Conservation (phyloP, 2,888 invertebrate species). For the Aphodius sticticus region DNA sequence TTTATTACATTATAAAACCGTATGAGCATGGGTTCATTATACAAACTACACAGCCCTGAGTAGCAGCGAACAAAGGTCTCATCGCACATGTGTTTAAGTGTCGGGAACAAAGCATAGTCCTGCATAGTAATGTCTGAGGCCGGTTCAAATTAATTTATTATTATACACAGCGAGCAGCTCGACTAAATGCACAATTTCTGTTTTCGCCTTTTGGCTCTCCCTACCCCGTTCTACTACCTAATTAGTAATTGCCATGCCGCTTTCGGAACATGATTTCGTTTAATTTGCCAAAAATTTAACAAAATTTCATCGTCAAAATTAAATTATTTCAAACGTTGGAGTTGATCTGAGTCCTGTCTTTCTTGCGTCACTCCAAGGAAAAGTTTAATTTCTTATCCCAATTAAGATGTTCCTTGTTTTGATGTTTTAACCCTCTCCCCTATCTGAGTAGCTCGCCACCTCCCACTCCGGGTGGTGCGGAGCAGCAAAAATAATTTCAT, state of each 20-base stretch:
- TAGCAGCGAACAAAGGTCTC: neutral
- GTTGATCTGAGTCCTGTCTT: neutral
- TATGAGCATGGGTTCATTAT: neutral
- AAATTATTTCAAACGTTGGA: neutral
- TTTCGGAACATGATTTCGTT: neutral
- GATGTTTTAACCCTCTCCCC: neutral
- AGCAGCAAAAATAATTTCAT: neutral
- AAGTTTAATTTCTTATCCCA: neutral
- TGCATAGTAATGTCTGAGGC: neutral
- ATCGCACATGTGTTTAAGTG: slow-evolving; percentile 4
- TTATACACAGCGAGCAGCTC: neutral
- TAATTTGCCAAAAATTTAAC: neutral
- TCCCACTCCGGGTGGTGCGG: neutral
- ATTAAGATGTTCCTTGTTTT: neutral
- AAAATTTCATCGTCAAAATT: neutral
- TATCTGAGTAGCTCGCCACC: neutral
- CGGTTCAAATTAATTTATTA: neutral
- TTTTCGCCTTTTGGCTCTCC: neutral
- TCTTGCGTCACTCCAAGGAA: neutral
- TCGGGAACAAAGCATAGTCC: neutral
- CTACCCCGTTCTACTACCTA: neutral
- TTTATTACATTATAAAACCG: neutral
- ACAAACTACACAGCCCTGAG: neutral
- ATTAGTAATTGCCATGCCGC: neutral
- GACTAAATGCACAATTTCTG: neutral